Evolutionary conservation across 2,113 vertebrate species (phyloP).

Genomic region (Neofelis nebulosa): DNA sequence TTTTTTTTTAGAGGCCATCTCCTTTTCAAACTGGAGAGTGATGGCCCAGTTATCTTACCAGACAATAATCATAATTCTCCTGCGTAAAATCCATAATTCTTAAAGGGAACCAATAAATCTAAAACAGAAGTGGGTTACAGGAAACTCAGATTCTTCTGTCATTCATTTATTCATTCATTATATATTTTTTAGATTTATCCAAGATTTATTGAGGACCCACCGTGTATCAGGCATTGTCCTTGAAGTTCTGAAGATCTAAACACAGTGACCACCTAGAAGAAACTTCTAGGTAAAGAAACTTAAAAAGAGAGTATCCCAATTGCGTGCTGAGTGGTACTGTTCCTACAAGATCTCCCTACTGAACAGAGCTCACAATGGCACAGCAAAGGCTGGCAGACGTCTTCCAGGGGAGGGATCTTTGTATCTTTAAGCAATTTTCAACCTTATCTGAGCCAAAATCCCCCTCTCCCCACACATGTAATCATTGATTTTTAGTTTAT

Average conservation of each 20-base stretch:
- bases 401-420: not conserved
- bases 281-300: not conserved
- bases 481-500: not conserved
- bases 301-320: not conserved
- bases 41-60: not conserved
- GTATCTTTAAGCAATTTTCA: not conserved
- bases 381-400: not conserved
- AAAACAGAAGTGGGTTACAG: not conserved
- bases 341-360: not conserved
- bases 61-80: not conserved
- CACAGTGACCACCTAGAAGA: not conserved
- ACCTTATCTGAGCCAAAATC: not conserved
- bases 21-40: not conserved
- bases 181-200: not conserved
- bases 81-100: not conserved
- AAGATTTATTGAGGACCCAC: not conserved
- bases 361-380: not conserved
- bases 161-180: not conserved
- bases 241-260: not conserved
- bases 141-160: not conserved
- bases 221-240: not conserved
- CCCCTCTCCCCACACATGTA: not conserved
- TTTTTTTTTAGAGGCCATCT: not conserved
- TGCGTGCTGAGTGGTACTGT: not conserved
- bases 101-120: not conserved